Percentiles rank a stretch among this genome's conserved stretches.
Conservation (phyloP, 2,888 invertebrate genomes). For the Cataglyphis livida region DNA sequence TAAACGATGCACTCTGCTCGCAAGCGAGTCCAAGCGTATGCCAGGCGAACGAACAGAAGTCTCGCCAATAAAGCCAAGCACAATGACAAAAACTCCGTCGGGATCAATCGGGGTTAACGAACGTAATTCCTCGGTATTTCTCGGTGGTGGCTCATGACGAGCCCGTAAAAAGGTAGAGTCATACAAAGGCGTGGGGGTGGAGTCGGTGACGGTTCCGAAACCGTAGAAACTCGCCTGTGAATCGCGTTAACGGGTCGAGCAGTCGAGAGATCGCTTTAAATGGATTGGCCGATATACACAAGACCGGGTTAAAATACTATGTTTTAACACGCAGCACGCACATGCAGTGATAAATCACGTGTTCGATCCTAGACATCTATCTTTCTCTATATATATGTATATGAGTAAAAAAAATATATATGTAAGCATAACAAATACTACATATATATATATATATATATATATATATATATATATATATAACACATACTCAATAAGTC, state of each 20-base stretch:
- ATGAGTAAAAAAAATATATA: too few relatives aligned
- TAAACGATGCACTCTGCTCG: constrained; percentile 37
- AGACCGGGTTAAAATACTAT: constrained; percentile 31
- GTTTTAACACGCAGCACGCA: constrained; percentile 6
- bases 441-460: too few relatives aligned
- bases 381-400: not conserved
- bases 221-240: constrained; percentile 62
- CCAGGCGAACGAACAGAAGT: constrained; percentile 47
- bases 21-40: constrained; percentile 39
- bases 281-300: constrained; percentile 83
- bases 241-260: constrained; percentile 51
- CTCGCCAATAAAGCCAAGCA: constrained; percentile 63
- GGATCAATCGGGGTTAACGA: constrained; percentile 74
- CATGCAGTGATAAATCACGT: constrained; percentile 15
- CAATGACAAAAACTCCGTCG: constrained; percentile 66
- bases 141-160: constrained; percentile 43
- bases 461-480: too few relatives aligned
- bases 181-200: not conserved
- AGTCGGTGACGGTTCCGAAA: constrained; percentile 53
- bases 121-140: constrained; percentile 68
- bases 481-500: too few relatives aligned
- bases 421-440: too few relatives aligned
- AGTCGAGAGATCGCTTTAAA: constrained; percentile 73
- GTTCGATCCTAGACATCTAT: not conserved
- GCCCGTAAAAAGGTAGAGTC: constrained; percentile 29